A percentile compares a stretch with the other conserved stretches of the same genome.
Conservation (phyloP, 2,797 vertebrate genomes). For the Lithobates pipiens region DNA sequence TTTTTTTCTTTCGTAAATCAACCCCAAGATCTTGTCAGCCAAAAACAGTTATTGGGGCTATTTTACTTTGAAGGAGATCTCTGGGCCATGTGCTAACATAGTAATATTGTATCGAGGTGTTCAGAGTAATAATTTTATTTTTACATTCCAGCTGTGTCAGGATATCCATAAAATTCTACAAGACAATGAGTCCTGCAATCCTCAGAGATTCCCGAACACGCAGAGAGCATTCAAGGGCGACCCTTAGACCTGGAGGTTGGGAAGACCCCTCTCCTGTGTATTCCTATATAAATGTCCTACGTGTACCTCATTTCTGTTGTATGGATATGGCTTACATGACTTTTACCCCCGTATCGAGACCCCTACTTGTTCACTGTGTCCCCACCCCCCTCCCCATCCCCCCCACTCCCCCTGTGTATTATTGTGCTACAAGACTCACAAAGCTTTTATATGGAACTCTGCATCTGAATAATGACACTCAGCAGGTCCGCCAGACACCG, state of each 20-base stretch:
- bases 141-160: constrained; percentile 80
- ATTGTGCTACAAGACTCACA: background rate
- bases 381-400: too few species aligned
- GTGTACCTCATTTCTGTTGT: background rate
- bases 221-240: constrained; percentile 66
- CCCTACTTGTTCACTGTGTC: constrained; percentile 7
- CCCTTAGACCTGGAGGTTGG: constrained; percentile 22
- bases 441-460: background rate
- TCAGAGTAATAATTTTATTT: background rate
- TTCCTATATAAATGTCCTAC: constrained; percentile 8
- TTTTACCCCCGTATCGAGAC: background rate
- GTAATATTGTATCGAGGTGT: too few species aligned
- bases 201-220: constrained; percentile 88
- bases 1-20: too few species aligned
- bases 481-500: background rate
- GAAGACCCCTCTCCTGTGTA: background rate
- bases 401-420: background rate
- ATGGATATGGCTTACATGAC: constrained; percentile 16
- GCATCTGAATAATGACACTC: background rate
- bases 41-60: too few species aligned
- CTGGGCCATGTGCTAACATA: too few species aligned
- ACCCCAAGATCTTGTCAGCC: too few species aligned
- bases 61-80: too few species aligned
- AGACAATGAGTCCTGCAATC: constrained; percentile 87
- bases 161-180: constrained; percentile 88